phyloP scores from a whole-genome alignment of 1,140 invertebrate species.

The Chrysomallon squamiferum region DNA sequence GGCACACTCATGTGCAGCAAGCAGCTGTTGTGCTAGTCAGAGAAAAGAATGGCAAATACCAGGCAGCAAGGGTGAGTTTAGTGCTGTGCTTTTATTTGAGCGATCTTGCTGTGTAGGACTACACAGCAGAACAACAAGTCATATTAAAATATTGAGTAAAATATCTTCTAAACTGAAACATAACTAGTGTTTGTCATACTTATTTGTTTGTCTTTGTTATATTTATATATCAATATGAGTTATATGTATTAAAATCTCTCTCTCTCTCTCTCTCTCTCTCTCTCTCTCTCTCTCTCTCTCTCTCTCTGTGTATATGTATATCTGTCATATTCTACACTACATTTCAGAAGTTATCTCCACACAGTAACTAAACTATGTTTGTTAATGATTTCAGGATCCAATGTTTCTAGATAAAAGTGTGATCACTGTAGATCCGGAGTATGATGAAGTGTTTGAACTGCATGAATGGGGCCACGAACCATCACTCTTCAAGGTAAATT shows the following conservation, averaged over 20 bases:
- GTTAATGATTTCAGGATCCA: conserved; percentile 73
- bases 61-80: conserved; percentile 75
- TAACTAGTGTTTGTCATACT: too few relatives aligned
- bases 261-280: conserved; percentile 8
- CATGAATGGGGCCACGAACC: conserved; percentile 93
- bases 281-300: not conserved
- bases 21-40: conserved; percentile 86
- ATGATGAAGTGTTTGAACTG: conserved; percentile 93
- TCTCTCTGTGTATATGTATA: not conserved
- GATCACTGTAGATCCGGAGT: conserved; percentile 80
- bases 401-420: conserved; percentile 89
- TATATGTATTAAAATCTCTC: not conserved
- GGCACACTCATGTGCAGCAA: conserved; percentile 79
- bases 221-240: too few relatives aligned
- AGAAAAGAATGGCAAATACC: conserved; percentile 88
- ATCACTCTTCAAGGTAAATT: conserved; percentile 91
- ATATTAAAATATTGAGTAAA: too few relatives aligned
- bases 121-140: too few relatives aligned
- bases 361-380: too few relatives aligned
- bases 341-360: too few relatives aligned
- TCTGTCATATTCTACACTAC: too few relatives aligned
- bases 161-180: not conserved
- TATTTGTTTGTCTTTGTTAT: too few relatives aligned
- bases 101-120: too few relatives aligned
- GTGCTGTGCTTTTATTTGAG: too few relatives aligned